Evolutionary conservation across 2,888 invertebrate species (phyloP), one percentile per base, ranked within the genome.

Genomic region (Leptinotarsa tumamoca): DNA sequence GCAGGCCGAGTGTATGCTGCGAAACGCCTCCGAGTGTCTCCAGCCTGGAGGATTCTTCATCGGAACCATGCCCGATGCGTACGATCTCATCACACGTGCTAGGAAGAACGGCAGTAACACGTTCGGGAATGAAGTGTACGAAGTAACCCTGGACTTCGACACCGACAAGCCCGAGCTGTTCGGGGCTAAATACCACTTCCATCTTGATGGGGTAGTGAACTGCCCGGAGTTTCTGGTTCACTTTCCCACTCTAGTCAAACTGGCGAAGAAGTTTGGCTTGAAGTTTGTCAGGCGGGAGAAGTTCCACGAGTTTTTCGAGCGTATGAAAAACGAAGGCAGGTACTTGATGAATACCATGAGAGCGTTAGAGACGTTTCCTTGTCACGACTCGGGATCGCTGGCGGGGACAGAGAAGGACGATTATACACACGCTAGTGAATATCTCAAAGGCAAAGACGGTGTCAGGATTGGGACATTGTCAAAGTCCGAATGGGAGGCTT

Each of bases 141-240:
- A 90, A 80, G 93, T 97, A 51, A 91, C 93, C 80, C 92, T 95
- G 82, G 90, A 93, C 72, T 93, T 93, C 87, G 92, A 94, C 82
- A 90, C 91, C 80, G 87, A 90, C 68, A 91, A 92, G 15, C 93
- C 93, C 82, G 96, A 97, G 0, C 89, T 99, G 23, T 99, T 99
- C 90, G 99, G 99, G 58, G 97, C 95, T 23, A 96, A 96, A 87
- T 99, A 99, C 90, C 94, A 97, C 88, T 99, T 99, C 88, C 94
- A 95, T 85, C 90, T 99, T 81, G 97, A 99, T 86, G 98, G 96
- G 54, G 98, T 98, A 10, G 99, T 99, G 1, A 94, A 99, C 87
- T 99, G 99, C 88, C 99, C 99, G 1, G 99, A 99, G 88, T 99
- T 98, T 90, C 90, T 99, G 75, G 98, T 99, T 18, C 94, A 99